A percentile compares a stretch with the other conserved stretches of the same genome.
Evolutionary conservation across 2,113 vertebrate species (phyloP).

Genomic region (Erythrolamprus reginae): DNA sequence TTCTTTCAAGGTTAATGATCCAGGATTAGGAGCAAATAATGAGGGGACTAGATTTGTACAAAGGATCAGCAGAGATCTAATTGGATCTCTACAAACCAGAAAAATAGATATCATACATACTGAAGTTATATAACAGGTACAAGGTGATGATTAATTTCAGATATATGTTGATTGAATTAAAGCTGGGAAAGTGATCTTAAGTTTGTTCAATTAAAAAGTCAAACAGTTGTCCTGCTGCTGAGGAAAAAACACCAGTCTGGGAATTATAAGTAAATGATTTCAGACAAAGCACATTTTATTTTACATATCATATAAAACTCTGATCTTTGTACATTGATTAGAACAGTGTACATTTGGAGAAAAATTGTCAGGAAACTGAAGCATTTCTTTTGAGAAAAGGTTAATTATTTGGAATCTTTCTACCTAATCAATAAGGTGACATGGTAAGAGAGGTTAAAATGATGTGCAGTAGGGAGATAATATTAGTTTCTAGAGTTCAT

Average conservation of each 20-base stretch:
- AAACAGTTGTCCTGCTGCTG: neutral
- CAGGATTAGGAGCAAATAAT: neutral
- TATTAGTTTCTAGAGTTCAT: neutral
- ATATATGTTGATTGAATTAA: neutral
- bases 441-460: neutral
- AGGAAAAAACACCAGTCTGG: neutral
- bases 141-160: neutral
- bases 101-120: neutral
- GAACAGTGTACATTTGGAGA: neutral
- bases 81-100: neutral
- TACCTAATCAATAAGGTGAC: neutral
- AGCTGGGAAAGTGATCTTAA: neutral
- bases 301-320: neutral
- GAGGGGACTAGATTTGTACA: neutral
- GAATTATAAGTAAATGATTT: neutral
- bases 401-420: neutral
- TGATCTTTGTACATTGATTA: neutral
- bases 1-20: neutral
- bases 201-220: neutral
- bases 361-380: neutral
- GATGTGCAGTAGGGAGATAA: neutral
- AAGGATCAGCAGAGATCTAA: neutral
- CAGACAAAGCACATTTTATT: neutral
- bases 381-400: neutral
- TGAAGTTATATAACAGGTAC: neutral